Evolutionary conservation across 2,888 invertebrate genomes (phyloP).

Genomic region (Pyrrhopygopsis socrates): DNA sequence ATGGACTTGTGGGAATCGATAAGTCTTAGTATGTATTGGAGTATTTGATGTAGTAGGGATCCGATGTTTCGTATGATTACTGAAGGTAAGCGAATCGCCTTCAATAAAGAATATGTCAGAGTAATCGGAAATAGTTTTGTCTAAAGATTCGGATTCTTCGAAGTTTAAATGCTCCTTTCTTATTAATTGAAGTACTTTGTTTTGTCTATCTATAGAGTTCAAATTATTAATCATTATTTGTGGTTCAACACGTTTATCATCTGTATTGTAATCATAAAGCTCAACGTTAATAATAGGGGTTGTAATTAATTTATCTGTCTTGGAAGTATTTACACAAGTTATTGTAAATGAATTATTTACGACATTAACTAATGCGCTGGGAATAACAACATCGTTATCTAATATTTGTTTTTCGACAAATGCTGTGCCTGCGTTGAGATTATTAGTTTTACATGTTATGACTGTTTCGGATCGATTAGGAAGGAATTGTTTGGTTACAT

Average conservation of each 20-base stretch:
- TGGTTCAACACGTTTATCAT: neutral
- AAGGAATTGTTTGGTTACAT: conserved; percentile 59
- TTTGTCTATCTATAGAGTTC: conserved; percentile 29
- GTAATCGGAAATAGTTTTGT: conserved; percentile 71
- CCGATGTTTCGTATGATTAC: conserved; percentile 82
- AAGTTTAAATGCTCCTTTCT: conserved; percentile 71
- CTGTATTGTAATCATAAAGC: neutral
- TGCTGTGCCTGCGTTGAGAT: conserved; percentile 68
- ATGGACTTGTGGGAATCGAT: conserved; percentile 85
- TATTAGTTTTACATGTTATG: conserved; percentile 73
- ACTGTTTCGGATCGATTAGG: conserved; percentile 80
- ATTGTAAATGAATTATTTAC: conserved; percentile 74
- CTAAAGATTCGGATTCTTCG: conserved; percentile 72
- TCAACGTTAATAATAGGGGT: conserved; percentile 37
- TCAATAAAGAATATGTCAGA: conserved; percentile 79
- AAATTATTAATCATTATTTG: conserved; percentile 4
- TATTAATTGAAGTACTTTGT: conserved; percentile 61
- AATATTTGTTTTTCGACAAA: conserved; percentile 81
- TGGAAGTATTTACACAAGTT: conserved; percentile 69
- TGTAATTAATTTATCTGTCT: conserved; percentile 50
- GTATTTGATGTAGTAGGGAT: conserved; percentile 63
- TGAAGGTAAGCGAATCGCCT: conserved; percentile 79
- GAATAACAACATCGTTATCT: conserved; percentile 74
- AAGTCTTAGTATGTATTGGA: conserved; percentile 85
- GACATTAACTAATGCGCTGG: conserved; percentile 78